Evolutionary conservation across 2,888 invertebrate genomes (phyloP).

Genomic region (Mesodorylaimus sp.): DNA sequence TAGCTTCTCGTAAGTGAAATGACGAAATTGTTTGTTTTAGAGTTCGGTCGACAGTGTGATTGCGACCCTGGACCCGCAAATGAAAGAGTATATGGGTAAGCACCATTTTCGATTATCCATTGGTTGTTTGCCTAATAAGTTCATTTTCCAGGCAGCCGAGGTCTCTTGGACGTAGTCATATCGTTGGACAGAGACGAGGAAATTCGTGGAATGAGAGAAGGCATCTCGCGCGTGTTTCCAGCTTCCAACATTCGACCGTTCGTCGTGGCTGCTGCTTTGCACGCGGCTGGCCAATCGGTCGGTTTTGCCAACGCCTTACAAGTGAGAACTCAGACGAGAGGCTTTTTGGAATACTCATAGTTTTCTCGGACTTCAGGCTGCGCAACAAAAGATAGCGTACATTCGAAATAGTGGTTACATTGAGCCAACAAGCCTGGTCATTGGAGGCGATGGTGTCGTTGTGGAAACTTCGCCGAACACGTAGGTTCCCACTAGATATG

Average conservation of each 20-base stretch:
- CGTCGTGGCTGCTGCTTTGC: slow-evolving; percentile 41
- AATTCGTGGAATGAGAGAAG: slow-evolving; percentile 55
- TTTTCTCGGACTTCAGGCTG: not conserved
- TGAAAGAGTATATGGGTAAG: slow-evolving; percentile 66
- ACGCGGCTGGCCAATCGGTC: slow-evolving; percentile 53
- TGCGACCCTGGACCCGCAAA: slow-evolving; percentile 68
- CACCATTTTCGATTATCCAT: slow-evolving; percentile 20
- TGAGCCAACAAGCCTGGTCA: not conserved
- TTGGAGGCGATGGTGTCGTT: not conserved
- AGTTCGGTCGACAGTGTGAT: slow-evolving; percentile 65
- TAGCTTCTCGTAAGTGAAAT: not conserved
- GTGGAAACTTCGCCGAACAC: not conserved
- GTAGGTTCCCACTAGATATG: not conserved
- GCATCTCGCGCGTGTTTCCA: slow-evolving; percentile 23
- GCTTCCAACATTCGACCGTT: slow-evolving; percentile 4
- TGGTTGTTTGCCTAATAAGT: not conserved
- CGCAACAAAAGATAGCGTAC: not conserved
- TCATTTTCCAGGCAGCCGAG: slow-evolving; percentile 50
- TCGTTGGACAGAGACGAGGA: slow-evolving; percentile 58
- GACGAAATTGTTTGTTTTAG: slow-evolving; percentile 27
- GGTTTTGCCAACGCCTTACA: slow-evolving; percentile 56
- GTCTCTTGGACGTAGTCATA: slow-evolving; percentile 53
- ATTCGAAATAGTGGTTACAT: not conserved
- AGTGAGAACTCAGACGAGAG: slow-evolving; percentile 14
- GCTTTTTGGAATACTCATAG: not conserved